Evolutionary conservation across 2,113 vertebrate genomes (phyloP).

Genomic region (Tympanuchus pallidicinctus): DNA sequence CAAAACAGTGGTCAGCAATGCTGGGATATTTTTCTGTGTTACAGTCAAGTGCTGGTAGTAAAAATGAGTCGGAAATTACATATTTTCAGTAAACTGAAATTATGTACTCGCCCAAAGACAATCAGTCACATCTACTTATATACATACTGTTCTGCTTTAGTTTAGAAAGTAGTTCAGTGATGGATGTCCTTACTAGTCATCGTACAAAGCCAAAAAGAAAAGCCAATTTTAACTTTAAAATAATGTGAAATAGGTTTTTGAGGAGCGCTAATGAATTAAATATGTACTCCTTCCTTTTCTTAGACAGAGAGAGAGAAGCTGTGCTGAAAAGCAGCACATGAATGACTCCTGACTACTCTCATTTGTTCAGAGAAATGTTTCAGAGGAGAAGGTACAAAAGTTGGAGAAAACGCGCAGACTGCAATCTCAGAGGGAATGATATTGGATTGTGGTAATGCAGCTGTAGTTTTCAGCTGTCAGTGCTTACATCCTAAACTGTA

Average conservation of each 20-base stretch:
- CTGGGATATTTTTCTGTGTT: not conserved
- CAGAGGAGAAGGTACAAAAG: not conserved
- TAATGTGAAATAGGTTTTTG: not conserved
- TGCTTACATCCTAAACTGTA: not conserved
- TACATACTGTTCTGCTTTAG: not conserved
- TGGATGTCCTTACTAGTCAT: not conserved
- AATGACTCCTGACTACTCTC: fast-evolving
- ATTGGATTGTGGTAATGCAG: not conserved
- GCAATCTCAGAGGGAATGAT: not conserved
- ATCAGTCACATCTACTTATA: not conserved
- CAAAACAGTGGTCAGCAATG: not conserved
- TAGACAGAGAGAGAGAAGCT: not conserved
- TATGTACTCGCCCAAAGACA: not conserved
- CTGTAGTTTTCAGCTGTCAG: not conserved
- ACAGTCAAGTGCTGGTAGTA: not conserved
- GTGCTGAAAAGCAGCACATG: not conserved
- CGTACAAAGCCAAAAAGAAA: not conserved
- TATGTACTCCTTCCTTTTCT: not conserved
- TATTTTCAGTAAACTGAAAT: not conserved
- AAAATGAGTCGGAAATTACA: not conserved
- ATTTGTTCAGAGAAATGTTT: not conserved
- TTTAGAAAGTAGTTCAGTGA: not conserved
- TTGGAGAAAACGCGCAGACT: not conserved
- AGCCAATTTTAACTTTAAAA: not conserved
- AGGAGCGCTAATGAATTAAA: not conserved